Base-by-base conservation (phyloP, 2,888 invertebrate species). In the Allolobophora icterica region DNA sequence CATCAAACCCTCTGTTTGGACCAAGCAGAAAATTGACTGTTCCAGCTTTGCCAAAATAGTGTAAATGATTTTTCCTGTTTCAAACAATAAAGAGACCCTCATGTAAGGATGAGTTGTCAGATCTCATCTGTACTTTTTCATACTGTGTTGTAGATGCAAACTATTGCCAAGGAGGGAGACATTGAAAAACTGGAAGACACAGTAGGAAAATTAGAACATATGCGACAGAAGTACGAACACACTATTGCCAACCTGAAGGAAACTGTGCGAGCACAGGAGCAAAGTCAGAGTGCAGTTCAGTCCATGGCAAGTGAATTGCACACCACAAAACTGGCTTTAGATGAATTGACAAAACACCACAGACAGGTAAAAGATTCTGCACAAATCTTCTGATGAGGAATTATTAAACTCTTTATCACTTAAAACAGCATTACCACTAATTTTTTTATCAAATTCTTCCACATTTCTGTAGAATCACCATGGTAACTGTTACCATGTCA, bases 241-340 rank as follows among this genome's bases (percentile, higher is more conserved):
- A 93, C 95, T 87, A 94, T 94, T 91, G 92, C 93, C 2, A 94
- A 94, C 52, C 93, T 94, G 24, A 94, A 94, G 19, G 89, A 93
- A 93, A 91, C 94, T 94, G 91, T 42, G 30, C 35, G 89, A 4
- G 84, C 92, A 21, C 92, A 93, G 1, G 93, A 94, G 91, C 94
- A 94, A 91, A 91, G 89, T 92, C 93, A 11, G 93, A 93, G 90
- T 91, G 95, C 95, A 30, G 94, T 95, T 30, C 95, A 95, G 71
- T 94, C 95, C 1, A 93, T 95, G 58, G 94, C 94, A 91, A 94
- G 95, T 92, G 95, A 95, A 93, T 94, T 95, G 45, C 92, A 94
- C 90, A 94, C 95, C 84, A 94, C 95, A 24, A 95, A 95, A 93
- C 93, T 93, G 84, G 94, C 94, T 21, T 93, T 95, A 71, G 93